A percentile compares a stretch with the other conserved stretches of the same genome.
Conservation (phyloP, 2,113 vertebrate species). For the Platysternon megacephalum region DNA sequence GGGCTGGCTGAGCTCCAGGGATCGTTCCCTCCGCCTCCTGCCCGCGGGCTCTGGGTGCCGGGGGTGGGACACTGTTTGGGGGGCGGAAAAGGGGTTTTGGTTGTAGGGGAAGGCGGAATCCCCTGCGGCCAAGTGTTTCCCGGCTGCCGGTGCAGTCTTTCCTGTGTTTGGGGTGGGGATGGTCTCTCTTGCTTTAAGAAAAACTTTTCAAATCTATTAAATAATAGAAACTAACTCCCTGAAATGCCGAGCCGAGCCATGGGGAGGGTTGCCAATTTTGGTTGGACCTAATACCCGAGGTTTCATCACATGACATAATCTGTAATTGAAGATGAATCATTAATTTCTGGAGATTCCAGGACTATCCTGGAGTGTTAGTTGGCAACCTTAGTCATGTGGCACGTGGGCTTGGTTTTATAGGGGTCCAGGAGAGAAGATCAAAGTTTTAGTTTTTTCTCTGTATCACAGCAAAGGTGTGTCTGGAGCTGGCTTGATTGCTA, state of each 20-base stretch:
- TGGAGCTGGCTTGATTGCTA: not conserved
- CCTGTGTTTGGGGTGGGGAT: not conserved
- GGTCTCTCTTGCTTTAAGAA: not conserved
- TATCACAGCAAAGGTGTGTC: not conserved
- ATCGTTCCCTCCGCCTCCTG: not conserved
- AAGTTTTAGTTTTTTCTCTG: not conserved
- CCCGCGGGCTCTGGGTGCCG: not conserved
- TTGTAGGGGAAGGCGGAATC: not conserved
- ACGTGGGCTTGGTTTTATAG: not conserved
- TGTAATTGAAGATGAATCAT: not conserved
- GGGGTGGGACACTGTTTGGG: not conserved
- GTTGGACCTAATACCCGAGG: not conserved
- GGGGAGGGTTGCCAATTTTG: not conserved
- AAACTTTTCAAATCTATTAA: not conserved
- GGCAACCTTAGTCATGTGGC: no score
- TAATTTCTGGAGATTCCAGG: not conserved
- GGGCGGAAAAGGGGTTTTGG: not conserved
- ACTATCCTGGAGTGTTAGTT: not conserved
- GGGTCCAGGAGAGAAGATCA: not conserved
- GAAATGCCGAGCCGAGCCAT: not conserved
- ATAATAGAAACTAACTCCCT: rapidly evolving
- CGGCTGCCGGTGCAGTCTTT: not conserved
- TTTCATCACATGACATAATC: no score
- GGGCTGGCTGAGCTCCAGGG: no score
- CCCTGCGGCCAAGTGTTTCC: no score